Base-by-base conservation (phyloP, 2,888 invertebrate species). In the Dryocosmus kuriphilus region DNA sequence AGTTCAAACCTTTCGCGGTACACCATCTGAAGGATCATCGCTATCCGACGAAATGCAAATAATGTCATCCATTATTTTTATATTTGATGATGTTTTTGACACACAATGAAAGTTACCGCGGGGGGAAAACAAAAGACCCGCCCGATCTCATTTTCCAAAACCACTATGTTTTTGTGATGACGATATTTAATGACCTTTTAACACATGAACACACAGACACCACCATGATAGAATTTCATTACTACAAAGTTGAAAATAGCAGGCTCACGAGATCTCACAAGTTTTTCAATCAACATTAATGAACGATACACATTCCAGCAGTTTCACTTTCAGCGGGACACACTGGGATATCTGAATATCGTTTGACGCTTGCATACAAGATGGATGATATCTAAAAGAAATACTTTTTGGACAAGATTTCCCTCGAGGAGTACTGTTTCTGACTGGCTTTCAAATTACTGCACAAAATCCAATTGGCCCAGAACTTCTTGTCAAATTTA, bases 41-140 rank as follows among this genome's bases (percentile, higher is more conserved):
- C 60, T 88, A 74, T 86, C 88, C 0, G 88, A 88, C 35, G 88
- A 88, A 35, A 88, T 81, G 78, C 79, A 87, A 38, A 88, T 88
- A 24, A 88, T 55, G 32, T 88, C 88, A 22, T 51, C 71, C 71
- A 71, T 71, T 71, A 51, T 51, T 24, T 14, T 0, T 1, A 55
- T 3, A 55, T 55, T 55, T 55, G 9, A 22, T 22, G 22, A 60
- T 60, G 60, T 14, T 57, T 16, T 27, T 55, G n/a, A n/a, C 9
- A 22, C 55, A 6, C 6, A 41, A 16, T 41, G 4, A 41, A 14
- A 41, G 5, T 16, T 16, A 41, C 16, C 5, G 16, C 16, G 16
- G 1, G 41, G 41, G 41, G 41, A 7, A 24, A 60, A 60, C 14
- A 60, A 60, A 60, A 27, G 27, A 60, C 27, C 22, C 6, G 51